Percentiles rank a stretch among this genome's conserved stretches.
phyloP scores from a whole-genome alignment of 2,113 vertebrate species.

The Barnardius zonarius region DNA sequence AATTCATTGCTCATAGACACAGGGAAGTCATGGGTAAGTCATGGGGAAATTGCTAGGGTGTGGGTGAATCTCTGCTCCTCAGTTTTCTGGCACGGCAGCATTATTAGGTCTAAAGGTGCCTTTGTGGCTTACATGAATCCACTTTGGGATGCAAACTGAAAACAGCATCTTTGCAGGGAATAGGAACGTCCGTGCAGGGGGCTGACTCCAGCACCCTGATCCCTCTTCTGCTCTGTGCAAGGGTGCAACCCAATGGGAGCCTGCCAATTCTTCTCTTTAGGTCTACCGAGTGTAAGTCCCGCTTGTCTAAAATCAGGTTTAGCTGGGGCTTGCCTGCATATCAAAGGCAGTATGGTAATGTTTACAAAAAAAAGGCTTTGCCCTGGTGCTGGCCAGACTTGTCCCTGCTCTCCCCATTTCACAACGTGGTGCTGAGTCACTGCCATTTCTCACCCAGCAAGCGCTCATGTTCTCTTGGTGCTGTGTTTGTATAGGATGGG shows the following conservation, averaged over 20 bases:
- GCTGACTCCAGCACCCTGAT: accelerated
- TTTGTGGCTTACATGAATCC: not conserved
- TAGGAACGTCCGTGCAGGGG: accelerated
- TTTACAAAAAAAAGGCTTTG: conserved; percentile 29
- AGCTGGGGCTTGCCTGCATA: conserved; percentile 13
- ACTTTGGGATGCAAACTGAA: not conserved
- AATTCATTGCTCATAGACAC: accelerated
- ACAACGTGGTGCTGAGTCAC: conserved; percentile 15
- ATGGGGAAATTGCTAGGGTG: not conserved
- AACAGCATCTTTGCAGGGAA: not conserved
- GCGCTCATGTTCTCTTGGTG: accelerated
- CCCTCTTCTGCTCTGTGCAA: not conserved
- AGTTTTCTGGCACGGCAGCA: not conserved
- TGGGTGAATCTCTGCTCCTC: not conserved
- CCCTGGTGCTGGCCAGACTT: not conserved
- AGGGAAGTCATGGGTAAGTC: not conserved
- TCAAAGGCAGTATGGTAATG: conserved; percentile 46
- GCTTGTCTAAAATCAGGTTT: conserved; percentile 50
- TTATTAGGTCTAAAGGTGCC: not conserved
- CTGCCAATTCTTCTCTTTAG: not conserved
- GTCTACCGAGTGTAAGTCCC: not conserved
- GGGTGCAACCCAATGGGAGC: not conserved
- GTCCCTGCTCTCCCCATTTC: not conserved
- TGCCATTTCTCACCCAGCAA: not conserved
- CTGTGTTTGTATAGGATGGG: not conserved